Percentiles rank a stretch among this genome's conserved stretches.
phyloP scores from a whole-genome alignment of 2,797 vertebrate species.

The Peromyscus melanophrys region DNA sequence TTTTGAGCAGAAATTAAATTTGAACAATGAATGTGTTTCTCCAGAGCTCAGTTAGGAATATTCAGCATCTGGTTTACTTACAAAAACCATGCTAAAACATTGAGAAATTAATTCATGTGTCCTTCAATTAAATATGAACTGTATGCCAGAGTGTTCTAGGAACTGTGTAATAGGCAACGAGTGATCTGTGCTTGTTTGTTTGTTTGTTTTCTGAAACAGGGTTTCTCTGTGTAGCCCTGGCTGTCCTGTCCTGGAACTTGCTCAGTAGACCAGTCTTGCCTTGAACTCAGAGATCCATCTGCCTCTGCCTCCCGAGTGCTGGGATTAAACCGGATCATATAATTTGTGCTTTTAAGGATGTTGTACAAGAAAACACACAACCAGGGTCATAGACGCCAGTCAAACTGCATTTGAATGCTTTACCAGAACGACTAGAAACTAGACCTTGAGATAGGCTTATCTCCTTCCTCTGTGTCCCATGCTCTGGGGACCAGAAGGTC shows the following conservation, averaged over 20 bases:
- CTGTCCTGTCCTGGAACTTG: background rate
- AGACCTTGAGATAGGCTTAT: background rate
- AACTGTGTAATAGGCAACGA: background rate
- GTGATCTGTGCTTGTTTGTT: background rate
- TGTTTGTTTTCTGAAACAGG: background rate
- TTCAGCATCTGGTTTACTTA: background rate
- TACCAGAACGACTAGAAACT: background rate
- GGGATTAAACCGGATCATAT: background rate
- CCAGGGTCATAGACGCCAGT: too few relatives aligned
- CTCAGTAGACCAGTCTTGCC: background rate
- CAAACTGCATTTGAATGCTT: background rate
- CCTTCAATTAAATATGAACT: background rate
- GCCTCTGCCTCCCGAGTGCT: background rate
- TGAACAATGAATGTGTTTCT: conserved; percentile 7
- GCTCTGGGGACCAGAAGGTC: background rate
- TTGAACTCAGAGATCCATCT: background rate
- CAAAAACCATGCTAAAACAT: background rate
- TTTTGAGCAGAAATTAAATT: conserved; percentile 1
- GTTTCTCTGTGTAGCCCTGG: background rate
- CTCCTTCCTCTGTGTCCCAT: background rate
- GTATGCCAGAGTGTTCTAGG: background rate
- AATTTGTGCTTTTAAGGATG: background rate
- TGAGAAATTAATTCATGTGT: background rate
- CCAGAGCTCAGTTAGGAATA: background rate
- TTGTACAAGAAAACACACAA: background rate